These are phyloP conservation scores for Heterohyrax brucei DNA, from an alignment of 2,797 vertebrate species.

Conservation along the genomic window DNA sequence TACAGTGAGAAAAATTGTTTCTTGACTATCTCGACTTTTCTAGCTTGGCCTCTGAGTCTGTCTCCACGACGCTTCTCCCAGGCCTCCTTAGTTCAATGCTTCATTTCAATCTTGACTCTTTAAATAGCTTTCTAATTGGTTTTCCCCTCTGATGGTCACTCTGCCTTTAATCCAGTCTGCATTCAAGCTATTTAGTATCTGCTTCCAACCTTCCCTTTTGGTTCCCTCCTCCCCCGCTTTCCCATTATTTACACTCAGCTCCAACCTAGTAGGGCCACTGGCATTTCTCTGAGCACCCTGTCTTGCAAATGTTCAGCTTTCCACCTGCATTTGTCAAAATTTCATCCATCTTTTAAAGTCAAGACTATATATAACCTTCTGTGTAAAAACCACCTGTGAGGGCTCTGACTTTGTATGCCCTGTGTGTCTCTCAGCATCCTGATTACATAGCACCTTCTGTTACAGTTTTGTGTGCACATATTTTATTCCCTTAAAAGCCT, in stretches of 20 bases:
- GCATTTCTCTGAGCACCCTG: neutral
- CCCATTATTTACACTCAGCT: neutral
- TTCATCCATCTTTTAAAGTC: slow-evolving; percentile 29
- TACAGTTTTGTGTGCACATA: slow-evolving; percentile 30
- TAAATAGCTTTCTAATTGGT: neutral
- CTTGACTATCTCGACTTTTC: slow-evolving; percentile 4
- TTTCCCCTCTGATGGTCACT: neutral
- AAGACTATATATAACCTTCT: neutral
- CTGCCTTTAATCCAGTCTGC: slow-evolving; percentile 3
- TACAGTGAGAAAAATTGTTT: slow-evolving; percentile 16
- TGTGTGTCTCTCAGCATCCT: neutral
- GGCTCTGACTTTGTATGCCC: neutral
- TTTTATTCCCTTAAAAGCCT: slow-evolving; percentile 34
- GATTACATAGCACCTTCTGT: neutral
- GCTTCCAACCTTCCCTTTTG: neutral
- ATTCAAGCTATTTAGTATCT: neutral
- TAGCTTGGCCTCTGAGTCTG: neutral
- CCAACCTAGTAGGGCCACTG: neutral
- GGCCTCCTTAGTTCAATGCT: neutral
- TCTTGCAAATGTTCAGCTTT: slow-evolving; percentile 6
- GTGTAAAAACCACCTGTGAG: neutral
- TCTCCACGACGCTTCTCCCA: neutral
- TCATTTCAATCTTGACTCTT: neutral
- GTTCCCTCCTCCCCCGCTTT: neutral
- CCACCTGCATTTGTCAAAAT: neutral